These are phyloP conservation scores for Germaria angustata DNA, from an alignment of 2,888 invertebrate species.

Conservation along the genomic window DNA sequence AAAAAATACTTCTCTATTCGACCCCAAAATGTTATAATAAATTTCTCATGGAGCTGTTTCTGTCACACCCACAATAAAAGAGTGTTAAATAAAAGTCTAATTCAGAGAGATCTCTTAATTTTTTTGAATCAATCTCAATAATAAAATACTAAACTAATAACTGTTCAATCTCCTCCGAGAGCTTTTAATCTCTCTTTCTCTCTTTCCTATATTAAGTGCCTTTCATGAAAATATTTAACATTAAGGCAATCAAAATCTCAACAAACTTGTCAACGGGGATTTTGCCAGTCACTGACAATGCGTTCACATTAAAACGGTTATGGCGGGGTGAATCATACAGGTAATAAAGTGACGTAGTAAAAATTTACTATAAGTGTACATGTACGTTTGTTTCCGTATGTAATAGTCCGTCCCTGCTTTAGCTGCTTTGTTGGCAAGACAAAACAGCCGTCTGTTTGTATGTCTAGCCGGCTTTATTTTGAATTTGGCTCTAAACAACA, in stretches of 20 bases:
- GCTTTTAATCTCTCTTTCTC: not conserved
- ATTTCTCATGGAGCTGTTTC: too few species aligned
- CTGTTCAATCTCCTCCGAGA: not conserved
- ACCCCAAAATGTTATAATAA: too few species aligned
- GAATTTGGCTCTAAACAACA: slow-evolving; percentile 15
- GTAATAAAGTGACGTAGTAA: slow-evolving; percentile 60
- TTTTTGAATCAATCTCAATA: not conserved
- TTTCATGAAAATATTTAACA: not conserved
- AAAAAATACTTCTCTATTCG: too few species aligned
- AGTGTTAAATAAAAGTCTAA: not conserved
- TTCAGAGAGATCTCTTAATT: not conserved
- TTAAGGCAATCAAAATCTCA: not conserved
- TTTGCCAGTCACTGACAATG: slow-evolving; percentile 27
- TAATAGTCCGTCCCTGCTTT: not conserved
- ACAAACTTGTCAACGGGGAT: slow-evolving; percentile 41
- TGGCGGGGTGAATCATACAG: slow-evolving; percentile 58
- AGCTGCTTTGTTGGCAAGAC: not conserved
- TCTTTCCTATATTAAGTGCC: not conserved
- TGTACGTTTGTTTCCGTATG: slow-evolving; percentile 6
- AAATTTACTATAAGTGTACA: not conserved
- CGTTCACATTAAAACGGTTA: slow-evolving; percentile 32
- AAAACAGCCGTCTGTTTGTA: slow-evolving; percentile 30
- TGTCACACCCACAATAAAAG: slow-evolving; percentile 16
- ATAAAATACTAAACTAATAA: not conserved
- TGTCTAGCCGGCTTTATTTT: slow-evolving; percentile 56